Percentiles rank a stretch among this genome's conserved stretches.
phyloP scores from a whole-genome alignment of 2,113 vertebrate species.

The Cyanoderma ruficeps region DNA sequence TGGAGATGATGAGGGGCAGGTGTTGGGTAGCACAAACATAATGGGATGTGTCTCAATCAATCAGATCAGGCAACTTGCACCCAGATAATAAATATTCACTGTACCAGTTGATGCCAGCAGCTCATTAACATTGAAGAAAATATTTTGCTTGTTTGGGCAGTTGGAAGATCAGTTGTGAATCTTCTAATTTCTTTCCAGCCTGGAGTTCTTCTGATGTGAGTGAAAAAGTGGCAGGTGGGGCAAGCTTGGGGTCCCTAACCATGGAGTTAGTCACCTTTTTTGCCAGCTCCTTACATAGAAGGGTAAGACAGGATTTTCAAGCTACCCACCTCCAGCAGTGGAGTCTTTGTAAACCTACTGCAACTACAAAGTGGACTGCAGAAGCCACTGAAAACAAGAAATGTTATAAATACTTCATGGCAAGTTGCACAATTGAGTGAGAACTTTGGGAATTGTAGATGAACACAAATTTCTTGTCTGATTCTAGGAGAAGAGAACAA shows the following conservation, averaged over 20 bases:
- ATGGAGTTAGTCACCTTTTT: background rate
- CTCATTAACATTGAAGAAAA: background rate
- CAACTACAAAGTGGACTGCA: background rate
- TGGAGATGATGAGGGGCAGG: background rate
- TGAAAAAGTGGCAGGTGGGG: background rate
- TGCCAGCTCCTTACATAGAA: background rate
- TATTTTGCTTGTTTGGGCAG: background rate
- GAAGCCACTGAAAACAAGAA: background rate
- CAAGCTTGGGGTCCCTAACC: background rate
- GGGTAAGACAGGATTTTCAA: background rate
- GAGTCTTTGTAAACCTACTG: background rate
- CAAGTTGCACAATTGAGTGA: background rate
- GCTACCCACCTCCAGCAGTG: too few relatives aligned
- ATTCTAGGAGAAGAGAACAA: background rate
- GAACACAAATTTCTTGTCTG: background rate
- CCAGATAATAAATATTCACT: background rate
- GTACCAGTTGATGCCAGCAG: background rate
- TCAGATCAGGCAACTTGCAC: background rate
- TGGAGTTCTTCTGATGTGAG: accelerated
- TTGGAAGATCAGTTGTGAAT: background rate
- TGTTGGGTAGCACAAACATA: background rate
- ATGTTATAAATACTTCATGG: background rate
- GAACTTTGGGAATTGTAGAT: background rate
- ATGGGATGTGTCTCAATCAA: background rate
- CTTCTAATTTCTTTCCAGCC: background rate